Evolutionary conservation across 2,113 vertebrate genomes (phyloP).

Genomic region (Regulus satrapa): DNA sequence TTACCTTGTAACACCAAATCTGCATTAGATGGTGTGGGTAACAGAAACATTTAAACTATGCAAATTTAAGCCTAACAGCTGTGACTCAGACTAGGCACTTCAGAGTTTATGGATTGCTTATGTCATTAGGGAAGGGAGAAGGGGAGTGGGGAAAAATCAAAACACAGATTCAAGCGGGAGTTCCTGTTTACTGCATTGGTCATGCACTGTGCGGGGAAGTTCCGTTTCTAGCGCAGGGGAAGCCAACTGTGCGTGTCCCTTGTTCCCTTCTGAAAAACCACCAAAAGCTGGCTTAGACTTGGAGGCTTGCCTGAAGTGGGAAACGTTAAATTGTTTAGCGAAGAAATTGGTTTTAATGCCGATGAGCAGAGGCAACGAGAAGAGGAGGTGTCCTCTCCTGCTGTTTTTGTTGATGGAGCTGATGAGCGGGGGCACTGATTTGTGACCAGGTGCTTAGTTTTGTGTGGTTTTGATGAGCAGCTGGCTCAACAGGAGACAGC

Average conservation of each 20-base stretch:
- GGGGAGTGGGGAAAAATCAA: neutral
- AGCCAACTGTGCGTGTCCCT: neutral
- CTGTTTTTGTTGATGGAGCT: neutral
- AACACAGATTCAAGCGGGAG: neutral
- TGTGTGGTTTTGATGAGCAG: neutral
- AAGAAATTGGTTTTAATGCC: neutral
- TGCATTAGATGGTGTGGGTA: neutral
- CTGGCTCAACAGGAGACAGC: neutral
- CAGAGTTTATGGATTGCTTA: neutral
- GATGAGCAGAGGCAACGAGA: neutral
- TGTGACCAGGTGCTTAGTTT: neutral
- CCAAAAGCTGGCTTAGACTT: neutral
- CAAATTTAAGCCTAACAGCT: constrained; percentile 59
- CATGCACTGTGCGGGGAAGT: neutral
- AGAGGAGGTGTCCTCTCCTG: neutral
- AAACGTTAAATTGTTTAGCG: neutral
- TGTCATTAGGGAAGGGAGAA: neutral
- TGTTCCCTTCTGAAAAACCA: neutral
- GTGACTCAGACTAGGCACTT: constrained; percentile 33
- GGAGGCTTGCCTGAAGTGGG: neutral
- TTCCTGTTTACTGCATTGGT: neutral
- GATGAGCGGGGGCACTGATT: neutral
- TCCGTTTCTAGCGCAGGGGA: neutral
- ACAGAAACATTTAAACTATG: constrained; percentile 69
- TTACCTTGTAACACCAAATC: constrained; percentile 1